Percentiles rank a stretch among this genome's conserved stretches.
These are phyloP conservation scores for Rotaria socialis DNA, from an alignment of 2,888 invertebrate genomes.

Conservation along the genomic window DNA sequence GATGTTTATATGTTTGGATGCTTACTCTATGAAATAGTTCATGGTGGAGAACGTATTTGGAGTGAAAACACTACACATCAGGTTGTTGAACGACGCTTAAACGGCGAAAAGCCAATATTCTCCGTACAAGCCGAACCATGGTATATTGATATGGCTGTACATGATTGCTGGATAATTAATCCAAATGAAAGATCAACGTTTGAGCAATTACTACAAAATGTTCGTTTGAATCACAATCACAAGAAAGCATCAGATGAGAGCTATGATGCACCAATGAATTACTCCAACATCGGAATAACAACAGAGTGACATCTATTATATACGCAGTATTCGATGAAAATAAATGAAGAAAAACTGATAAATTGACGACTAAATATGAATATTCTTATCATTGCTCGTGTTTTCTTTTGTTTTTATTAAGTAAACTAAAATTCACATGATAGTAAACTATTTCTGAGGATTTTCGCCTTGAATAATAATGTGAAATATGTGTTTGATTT, in stretches of 20 bases:
- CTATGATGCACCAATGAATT: background rate
- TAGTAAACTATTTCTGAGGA: too few species aligned
- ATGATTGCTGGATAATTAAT: background rate
- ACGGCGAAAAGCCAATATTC: background rate
- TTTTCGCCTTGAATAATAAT: too few species aligned
- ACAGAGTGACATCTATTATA: background rate
- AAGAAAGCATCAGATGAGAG: background rate
- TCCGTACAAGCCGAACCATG: background rate
- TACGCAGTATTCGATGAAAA: too few species aligned
- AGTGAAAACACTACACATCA: background rate
- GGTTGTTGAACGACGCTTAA: background rate
- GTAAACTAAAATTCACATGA: too few species aligned
- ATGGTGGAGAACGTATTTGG: background rate
- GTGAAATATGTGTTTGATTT: too few species aligned
- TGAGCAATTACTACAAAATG: background rate
- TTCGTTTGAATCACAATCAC: background rate
- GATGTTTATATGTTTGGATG: slow-evolving; percentile 10
- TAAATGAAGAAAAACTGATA: too few species aligned
- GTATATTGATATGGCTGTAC: background rate
- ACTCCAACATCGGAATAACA: background rate
- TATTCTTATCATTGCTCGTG: too few species aligned
- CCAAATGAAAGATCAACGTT: background rate
- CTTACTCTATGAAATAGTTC: slow-evolving; percentile 11
- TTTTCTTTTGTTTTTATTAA: too few species aligned
- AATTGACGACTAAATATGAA: too few species aligned